A percentile compares a stretch with the other conserved stretches of the same genome.
These are phyloP conservation scores for Drosophila yooni DNA, from an alignment of 2,888 invertebrate genomes.

Conservation along the genomic window DNA sequence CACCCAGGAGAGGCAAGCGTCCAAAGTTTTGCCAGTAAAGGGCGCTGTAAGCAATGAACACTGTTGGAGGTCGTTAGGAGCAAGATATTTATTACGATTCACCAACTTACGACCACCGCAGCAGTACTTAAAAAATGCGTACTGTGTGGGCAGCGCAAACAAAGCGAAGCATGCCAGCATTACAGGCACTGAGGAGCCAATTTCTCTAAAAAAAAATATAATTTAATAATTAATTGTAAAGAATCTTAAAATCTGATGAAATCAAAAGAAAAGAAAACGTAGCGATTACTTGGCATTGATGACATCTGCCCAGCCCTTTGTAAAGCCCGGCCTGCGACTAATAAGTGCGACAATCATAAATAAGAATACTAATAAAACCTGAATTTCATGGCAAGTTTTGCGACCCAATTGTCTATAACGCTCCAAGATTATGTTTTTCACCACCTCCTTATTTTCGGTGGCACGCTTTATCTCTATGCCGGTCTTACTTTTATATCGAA, in stretches of 20 bases:
- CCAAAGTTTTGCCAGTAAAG: slow-evolving; percentile 85
- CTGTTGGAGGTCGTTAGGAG: neutral
- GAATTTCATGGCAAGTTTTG: slow-evolving; percentile 90
- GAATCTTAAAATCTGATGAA: neutral
- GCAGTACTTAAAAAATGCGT: slow-evolving; percentile 90
- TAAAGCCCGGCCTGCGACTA: slow-evolving; percentile 93
- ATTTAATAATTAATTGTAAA: neutral
- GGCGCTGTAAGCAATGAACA: slow-evolving; percentile 41
- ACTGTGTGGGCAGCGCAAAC: slow-evolving; percentile 92
- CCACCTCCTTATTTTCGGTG: slow-evolving; percentile 87
- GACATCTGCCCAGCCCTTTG: slow-evolving; percentile 91
- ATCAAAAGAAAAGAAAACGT: neutral
- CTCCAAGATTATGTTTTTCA: slow-evolving; percentile 85
- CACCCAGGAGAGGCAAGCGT: slow-evolving; percentile 91
- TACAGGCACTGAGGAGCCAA: slow-evolving; percentile 87
- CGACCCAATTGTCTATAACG: slow-evolving; percentile 89
- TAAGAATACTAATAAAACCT: slow-evolving; percentile 90
- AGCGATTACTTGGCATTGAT: slow-evolving; percentile 58
- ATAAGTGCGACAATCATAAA: slow-evolving; percentile 92
- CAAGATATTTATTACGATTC: neutral
- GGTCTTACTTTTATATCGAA: slow-evolving; percentile 61
- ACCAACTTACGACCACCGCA: slow-evolving; percentile 67
- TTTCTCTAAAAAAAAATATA: slow-evolving; percentile 40
- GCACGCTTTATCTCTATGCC: slow-evolving; percentile 80
- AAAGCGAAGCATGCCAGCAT: slow-evolving; percentile 91